phyloP scores from a whole-genome alignment of 2,113 vertebrate species.

The Xenopus laevis region DNA sequence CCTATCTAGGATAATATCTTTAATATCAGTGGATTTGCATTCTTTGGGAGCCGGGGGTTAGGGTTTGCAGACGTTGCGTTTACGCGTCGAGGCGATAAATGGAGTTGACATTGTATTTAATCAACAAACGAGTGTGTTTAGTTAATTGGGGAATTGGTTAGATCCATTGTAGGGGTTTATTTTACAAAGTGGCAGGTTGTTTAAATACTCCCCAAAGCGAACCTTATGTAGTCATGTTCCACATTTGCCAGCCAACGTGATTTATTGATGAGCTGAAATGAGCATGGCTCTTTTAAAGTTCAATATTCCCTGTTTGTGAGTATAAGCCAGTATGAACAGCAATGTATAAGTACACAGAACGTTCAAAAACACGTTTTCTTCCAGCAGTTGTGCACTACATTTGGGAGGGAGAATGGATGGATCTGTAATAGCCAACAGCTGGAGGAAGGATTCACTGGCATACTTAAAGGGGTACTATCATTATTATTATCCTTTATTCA shows the following conservation, averaged over 20 bases:
- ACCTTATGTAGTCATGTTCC: conserved; percentile 24
- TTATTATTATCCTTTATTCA: no score
- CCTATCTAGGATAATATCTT: no score
- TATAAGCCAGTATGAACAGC: background rate
- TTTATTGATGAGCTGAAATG: background rate
- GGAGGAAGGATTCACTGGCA: no score
- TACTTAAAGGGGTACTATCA: no score
- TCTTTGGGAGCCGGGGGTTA: background rate
- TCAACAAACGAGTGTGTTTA: conserved; percentile 30
- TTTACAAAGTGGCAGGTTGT: conserved; percentile 36
- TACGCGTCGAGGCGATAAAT: conserved; percentile 9
- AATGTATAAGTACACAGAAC: no score
- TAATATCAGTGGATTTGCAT: no score
- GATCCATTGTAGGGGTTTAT: background rate
- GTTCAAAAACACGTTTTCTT: no score
- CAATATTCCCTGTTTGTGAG: no score
- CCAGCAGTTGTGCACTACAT: no score
- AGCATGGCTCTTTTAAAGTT: no score
- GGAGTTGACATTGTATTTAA: conserved; percentile 24
- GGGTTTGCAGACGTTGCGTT: background rate
- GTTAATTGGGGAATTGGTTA: conserved; percentile 5
- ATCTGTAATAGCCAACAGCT: no score
- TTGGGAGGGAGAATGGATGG: no score
- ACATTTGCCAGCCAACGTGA: conserved; percentile 24
- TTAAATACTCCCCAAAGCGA: conserved; percentile 30